Percentiles rank a stretch among this genome's conserved stretches.
Evolutionary conservation across 2,113 vertebrate genomes (phyloP).

Genomic region (Proterorhinus semilunaris): DNA sequence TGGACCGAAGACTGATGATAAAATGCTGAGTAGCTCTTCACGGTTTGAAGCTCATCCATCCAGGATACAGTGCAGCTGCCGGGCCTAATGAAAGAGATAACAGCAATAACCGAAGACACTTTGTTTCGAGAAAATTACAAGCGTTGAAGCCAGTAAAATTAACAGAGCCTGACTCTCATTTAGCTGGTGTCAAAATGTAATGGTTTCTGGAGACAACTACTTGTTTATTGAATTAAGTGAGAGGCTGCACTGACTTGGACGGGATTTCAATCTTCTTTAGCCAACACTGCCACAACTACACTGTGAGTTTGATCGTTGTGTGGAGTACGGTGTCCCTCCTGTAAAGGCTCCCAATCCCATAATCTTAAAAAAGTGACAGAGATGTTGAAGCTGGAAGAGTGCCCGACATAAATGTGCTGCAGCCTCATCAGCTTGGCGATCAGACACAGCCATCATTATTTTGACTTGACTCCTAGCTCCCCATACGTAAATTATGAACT

Average conservation of each 20-base stretch:
- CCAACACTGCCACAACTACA: no score
- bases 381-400: no score
- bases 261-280: background rate
- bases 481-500: no score
- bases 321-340: no score
- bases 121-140: slow-evolving; percentile 4
- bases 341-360: no score
- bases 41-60: background rate
- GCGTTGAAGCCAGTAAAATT: slow-evolving; percentile 6
- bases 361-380: no score
- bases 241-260: background rate
- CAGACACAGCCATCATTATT: no score
- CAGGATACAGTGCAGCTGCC: slow-evolving; percentile 2
- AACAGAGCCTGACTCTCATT: slow-evolving; percentile 6
- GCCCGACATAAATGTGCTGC: no score
- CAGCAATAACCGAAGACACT: slow-evolving; percentile 3
- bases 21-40: background rate
- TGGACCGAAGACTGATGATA: background rate
- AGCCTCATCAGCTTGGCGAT: no score
- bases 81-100: background rate
- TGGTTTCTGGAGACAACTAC: background rate
- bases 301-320: background rate
- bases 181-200: slow-evolving; percentile 1
- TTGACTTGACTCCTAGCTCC: no score
- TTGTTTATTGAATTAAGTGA: background rate